Base-by-base conservation (phyloP, 2,113 vertebrate genomes). In the Pyxicephalus adspersus region DNA sequence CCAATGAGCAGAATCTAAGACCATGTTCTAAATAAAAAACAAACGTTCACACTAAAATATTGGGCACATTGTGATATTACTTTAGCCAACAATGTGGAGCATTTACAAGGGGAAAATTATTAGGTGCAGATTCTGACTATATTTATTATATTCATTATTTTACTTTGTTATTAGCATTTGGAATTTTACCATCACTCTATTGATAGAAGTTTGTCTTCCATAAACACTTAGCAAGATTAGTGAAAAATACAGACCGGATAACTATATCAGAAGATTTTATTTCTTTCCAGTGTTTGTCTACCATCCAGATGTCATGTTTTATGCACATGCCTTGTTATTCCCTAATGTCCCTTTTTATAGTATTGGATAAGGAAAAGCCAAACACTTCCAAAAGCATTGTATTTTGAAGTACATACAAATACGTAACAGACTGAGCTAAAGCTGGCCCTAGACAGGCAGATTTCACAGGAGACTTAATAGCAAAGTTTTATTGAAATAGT, bases 281-380 rank as follows among this genome's bases (percentile, higher is more conserved):
- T n/a, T 58, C 19, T 18, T 72, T 57, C 28, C 55, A 31, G n/a
- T 73, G 26, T 20, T 73, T 31, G 57, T 73, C 52, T 54, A 73
- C 19, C 19, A 22, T 16, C 54, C 34, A 87, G 81, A 87, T 11
- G 45, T 78, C 16, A 18, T 74, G 52, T 86, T 85, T 84, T 74
- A 25, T 76, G 51, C 28, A 60, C 26, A 28, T 18, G 8, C 38
- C 38, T 45, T 45, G 38, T 45, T 45, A 45, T 45, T 45, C 38
- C 11, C 38, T 45, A 45, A 13, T 45, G 38, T 45, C 8, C 38
- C 11, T 9, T 45, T 45, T 45, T 45, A 45, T 45, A 45, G 9
- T 45, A 45, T 45, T 45, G 38, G 5, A 45, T 45, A 13, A 45
- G 38, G 38, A 45, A 13, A 45, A 45, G 6, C 15, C 38, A 45